Evolutionary conservation across 2,888 invertebrate species (phyloP).

Genomic region (Trypoxylon attenuatum): DNA sequence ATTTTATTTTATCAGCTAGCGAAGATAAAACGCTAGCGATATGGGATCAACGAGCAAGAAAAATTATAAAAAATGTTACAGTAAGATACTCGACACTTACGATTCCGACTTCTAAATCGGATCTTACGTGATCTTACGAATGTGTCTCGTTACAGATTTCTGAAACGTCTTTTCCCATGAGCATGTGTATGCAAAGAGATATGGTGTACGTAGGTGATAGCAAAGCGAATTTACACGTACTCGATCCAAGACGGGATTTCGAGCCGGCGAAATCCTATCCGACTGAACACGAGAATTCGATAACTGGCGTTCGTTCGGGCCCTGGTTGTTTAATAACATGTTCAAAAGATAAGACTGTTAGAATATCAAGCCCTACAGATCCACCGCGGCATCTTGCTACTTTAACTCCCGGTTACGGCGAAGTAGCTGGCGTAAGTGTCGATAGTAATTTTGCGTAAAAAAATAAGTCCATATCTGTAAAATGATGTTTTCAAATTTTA

Average conservation of each 20-base stretch:
- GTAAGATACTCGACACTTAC: slow-evolving; percentile 42
- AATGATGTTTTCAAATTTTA: neutral
- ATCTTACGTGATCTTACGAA: too few species aligned
- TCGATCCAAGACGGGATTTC: slow-evolving; percentile 63
- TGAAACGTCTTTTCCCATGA: slow-evolving; percentile 65
- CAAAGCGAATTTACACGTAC: slow-evolving; percentile 60
- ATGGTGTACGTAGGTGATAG: slow-evolving; percentile 65
- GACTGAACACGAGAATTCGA: slow-evolving; percentile 64
- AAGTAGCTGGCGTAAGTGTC: slow-evolving; percentile 65
- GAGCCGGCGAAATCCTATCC: slow-evolving; percentile 59
- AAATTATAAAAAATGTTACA: slow-evolving; percentile 68
- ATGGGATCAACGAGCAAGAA: slow-evolving; percentile 77
- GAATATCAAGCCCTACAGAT: slow-evolving; percentile 69
- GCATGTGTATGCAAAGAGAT: slow-evolving; percentile 61
- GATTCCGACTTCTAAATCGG: too few species aligned
- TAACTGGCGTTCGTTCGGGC: slow-evolving; percentile 65
- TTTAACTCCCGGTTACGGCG: slow-evolving; percentile 58
- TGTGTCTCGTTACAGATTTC: slow-evolving; percentile 64
- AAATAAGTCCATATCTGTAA: neutral
- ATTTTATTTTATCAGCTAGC: slow-evolving; percentile 78
- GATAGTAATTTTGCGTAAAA: neutral
- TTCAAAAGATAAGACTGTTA: slow-evolving; percentile 68
- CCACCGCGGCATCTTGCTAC: slow-evolving; percentile 62
- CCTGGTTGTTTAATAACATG: slow-evolving; percentile 70
- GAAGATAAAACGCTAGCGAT: slow-evolving; percentile 78